phyloP scores from a whole-genome alignment of 2,113 vertebrate genomes.

The Verasper variegatus region DNA sequence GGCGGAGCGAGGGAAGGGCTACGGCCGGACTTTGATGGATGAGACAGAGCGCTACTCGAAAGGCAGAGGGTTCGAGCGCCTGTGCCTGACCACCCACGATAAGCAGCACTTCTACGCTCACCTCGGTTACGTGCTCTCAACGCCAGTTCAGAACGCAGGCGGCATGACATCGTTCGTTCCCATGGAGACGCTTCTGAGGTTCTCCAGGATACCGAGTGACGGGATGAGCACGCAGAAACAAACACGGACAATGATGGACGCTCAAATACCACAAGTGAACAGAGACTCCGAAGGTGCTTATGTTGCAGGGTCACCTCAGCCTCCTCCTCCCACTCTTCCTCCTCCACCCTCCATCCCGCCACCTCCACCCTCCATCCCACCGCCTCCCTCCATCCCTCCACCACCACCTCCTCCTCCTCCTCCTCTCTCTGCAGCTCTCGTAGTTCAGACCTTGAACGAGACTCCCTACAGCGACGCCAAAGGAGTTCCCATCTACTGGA shows the following conservation, averaged over 20 bases:
- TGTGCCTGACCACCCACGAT: constrained; percentile 93
- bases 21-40: constrained; percentile 91
- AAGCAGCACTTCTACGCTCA: constrained; percentile 93
- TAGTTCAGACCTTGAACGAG: constrained; percentile 79
- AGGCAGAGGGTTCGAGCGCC: constrained; percentile 80
- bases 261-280: neutral
- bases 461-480: constrained; percentile 87
- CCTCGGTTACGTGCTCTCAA: constrained; percentile 86
- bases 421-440: neutral
- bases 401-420: neutral
- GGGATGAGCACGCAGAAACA: neutral
- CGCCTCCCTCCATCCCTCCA: constrained; percentile 13
- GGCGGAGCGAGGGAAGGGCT: constrained; percentile 88
- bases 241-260: neutral
- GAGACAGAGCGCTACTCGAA: constrained; percentile 86
- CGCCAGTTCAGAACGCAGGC: constrained; percentile 89
- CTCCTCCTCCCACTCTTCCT: constrained; percentile 4
- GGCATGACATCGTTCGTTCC: constrained; percentile 84
- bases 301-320: neutral
- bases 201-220: constrained; percentile 69
- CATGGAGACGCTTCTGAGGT: constrained; percentile 80
- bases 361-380: neutral
- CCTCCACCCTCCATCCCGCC: neutral
- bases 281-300: neutral
- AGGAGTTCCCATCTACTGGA: constrained; percentile 92